Conservation (phyloP, 2,113 vertebrate species). For the Aplodontia rufa region DNA sequence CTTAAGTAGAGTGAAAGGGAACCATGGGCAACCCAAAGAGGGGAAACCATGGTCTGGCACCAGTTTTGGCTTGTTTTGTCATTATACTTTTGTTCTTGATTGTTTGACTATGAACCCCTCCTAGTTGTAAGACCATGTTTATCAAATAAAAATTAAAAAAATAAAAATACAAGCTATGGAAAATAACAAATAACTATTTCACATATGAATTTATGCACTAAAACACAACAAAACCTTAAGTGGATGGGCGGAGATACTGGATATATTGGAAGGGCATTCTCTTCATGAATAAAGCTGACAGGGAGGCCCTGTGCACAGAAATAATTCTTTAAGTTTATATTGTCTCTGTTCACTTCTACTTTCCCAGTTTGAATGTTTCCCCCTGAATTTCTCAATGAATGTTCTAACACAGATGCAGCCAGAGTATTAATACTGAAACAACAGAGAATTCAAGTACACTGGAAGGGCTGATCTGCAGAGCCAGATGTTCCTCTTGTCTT, state of each 20-base stretch:
- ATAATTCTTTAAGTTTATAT: not conserved
- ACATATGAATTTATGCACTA: not conserved
- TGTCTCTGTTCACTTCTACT: not conserved
- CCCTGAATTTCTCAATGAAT: not conserved
- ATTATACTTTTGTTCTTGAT: too few relatives aligned
- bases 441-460: too few relatives aligned
- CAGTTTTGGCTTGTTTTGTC: too few relatives aligned
- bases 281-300: not conserved
- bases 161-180: too few relatives aligned
- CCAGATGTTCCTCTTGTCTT: too few relatives aligned
- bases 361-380: not conserved
- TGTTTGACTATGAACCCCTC: too few relatives aligned
- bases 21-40: too few relatives aligned
- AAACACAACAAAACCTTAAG: not conserved
- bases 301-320: not conserved
- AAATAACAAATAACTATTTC: not conserved
- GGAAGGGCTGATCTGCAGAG: not conserved
- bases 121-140: too few relatives aligned
- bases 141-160: too few relatives aligned
- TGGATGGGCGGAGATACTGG: not conserved
- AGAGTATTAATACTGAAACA: not conserved
- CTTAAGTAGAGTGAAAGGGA: too few relatives aligned
- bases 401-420: not conserved
- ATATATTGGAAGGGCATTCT: not conserved
- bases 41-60: too few relatives aligned